A percentile compares a stretch with the other conserved stretches of the same genome.
These are phyloP conservation scores for Polyommatus icarus DNA, from an alignment of 2,888 invertebrate genomes.

Conservation along the genomic window DNA sequence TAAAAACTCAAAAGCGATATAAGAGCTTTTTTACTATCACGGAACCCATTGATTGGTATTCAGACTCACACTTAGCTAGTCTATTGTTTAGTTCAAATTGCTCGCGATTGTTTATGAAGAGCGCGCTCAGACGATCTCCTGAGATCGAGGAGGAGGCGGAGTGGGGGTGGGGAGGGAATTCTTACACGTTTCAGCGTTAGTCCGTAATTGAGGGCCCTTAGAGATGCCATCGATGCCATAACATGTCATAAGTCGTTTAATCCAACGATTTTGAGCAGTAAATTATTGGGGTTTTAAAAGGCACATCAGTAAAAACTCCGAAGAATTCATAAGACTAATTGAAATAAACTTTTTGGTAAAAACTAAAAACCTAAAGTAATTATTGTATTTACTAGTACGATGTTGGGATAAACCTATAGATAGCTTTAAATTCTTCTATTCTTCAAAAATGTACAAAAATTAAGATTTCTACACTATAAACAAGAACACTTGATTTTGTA, in stretches of 20 bases:
- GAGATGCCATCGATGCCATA: not conserved
- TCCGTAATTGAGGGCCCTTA: not conserved
- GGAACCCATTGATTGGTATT: too few relatives aligned
- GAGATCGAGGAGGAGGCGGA: not conserved
- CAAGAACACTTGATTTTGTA: too few relatives aligned
- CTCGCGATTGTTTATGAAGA: not conserved
- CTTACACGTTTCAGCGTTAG: constrained; percentile 17
- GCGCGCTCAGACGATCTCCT: not conserved
- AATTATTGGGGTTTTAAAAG: not conserved
- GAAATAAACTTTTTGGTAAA: too few relatives aligned
- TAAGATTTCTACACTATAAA: too few relatives aligned
- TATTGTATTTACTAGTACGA: too few relatives aligned
- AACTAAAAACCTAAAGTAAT: too few relatives aligned
- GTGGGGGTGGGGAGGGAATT: not conserved
- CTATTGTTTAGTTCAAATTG: not conserved
- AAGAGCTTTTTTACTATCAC: too few relatives aligned
- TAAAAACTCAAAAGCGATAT: too few relatives aligned
- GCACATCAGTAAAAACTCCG: not conserved
- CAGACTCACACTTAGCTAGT: not conserved
- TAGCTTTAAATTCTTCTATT: too few relatives aligned
- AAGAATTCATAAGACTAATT: too few relatives aligned
- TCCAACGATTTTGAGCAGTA: not conserved
- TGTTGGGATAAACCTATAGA: too few relatives aligned
- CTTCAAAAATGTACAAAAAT: too few relatives aligned
- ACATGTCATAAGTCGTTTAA: not conserved